Base-by-base conservation (phyloP, 2,113 vertebrate species). In the Eclectus roratus region DNA sequence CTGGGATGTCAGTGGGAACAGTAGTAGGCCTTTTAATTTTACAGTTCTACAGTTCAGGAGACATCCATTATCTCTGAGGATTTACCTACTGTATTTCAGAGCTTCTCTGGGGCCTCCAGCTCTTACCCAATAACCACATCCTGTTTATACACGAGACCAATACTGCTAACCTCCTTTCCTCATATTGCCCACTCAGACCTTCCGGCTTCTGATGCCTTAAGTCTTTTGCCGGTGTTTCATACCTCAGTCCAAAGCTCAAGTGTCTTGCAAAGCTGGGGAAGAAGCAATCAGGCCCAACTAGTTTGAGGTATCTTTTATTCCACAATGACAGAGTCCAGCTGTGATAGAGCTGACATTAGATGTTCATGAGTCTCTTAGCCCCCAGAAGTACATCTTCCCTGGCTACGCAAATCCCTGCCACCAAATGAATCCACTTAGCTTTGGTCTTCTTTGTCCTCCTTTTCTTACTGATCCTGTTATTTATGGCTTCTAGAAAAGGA, bases 81-180 rank as follows among this genome's bases (percentile, higher is more conserved):
- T 93, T 86, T 87, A 69, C 61, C 44, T 85, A 31, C 53, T 88
- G 35, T 87, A 69, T 82, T 95, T 93, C 56, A 91, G 49, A 84
- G 56, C 44, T 80, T 37, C 49, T 77, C 33, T 46, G 25, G 19
- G 55, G 46, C 46, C 64, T 78, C 27, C 14, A 63, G 73, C 66
- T 85, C 56, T 96, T 94, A 39, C 78, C 56, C 70, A 85, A 73
- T 93, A 96, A 89, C 94, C 88, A 89, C 92, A 92, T 92, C 92
- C 92, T 95, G 86, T 95, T 95, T 93, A 89, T 77, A 89, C 49
- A 79, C 0, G 4, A 84, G 74, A 27, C 65, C 37, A 43, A 9
- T 80, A 81, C 69, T 84, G 37, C n/a, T 78, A 80, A 84, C 41
- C 13, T 91, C 25, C 31, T 68, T 65, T 6, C 15, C 90, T 83